Base-by-base conservation (phyloP, 2,797 vertebrate genomes). In the Micromesistius poutassou region DNA sequence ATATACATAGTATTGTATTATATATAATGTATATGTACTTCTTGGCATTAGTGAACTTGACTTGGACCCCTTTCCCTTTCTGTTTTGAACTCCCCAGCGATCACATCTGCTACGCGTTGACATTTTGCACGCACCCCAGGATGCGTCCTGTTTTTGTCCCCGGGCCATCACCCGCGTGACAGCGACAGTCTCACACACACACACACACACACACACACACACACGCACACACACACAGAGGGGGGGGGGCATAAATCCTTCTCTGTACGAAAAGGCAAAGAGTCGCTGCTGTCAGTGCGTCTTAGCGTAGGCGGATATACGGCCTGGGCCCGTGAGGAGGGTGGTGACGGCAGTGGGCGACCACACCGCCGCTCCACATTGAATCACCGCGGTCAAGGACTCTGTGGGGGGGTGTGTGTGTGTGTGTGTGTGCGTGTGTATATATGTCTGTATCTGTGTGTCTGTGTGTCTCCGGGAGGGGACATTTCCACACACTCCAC, bases 71-170 rank as follows among this genome's bases (percentile, higher is more conserved):
- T n/a, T 66, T 46, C 42, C 3, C 0, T 13, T 13, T 2, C 16
- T n/a, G 42, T 46, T 13, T 46, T 46, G 42, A 30, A 71, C 12
- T 28, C 33, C 28, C 70, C 9, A 30, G 70, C 70, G 76, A 78
- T 81, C 86, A 91, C 90, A 93, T 93, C 91, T 93, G 93, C 80
- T 91, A 90, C 74, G 40, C 73, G 74, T 92, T 90, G 87, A 72
- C 82, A 84, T 38, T 85, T 91, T 89, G 30, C 82, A 83, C 71
- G 73, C 79, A 88, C 89, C 84, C 68, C 84, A 89, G 82, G 84
- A 16, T 46, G 12, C 16, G 14, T 46, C 40, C 40, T 46, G 40
- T 13, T 46, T 46, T 46, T 16, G 3, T 13, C 40, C 40, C 40
- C 13, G 40, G 14, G 40, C 40, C 14, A 46, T 12, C 14, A 46